Conservation (phyloP, 1,140 invertebrate species). For the Drosophila ficusphila region DNA sequence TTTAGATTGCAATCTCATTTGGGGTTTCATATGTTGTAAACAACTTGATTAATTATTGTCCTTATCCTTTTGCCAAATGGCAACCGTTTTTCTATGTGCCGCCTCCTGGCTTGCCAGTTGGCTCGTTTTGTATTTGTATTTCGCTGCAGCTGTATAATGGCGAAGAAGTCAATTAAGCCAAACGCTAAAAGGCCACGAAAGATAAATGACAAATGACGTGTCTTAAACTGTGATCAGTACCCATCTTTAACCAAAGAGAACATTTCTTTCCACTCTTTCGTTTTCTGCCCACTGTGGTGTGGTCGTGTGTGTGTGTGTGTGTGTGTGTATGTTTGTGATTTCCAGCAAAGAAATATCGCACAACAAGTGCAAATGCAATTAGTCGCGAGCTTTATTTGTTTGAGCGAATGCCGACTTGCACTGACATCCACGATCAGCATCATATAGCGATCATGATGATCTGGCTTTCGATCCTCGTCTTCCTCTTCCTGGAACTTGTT, state of each 20-base stretch:
- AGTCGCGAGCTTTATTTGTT: constrained; percentile 78
- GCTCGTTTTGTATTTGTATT: constrained; percentile 28
- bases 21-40: too few species aligned
- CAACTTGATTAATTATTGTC: too few species aligned
- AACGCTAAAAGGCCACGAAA: constrained; percentile 74
- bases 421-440: constrained; percentile 26
- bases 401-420: constrained; percentile 66
- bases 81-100: constrained; percentile 2
- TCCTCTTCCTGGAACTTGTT: constrained; percentile 64
- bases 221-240: constrained; percentile 57
- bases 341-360: constrained; percentile 80
- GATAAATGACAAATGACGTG: constrained; percentile 82
- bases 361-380: constrained; percentile 82
- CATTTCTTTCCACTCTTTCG: not conserved
- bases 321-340: constrained; percentile 62
- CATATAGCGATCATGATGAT: constrained; percentile 3
- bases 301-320: too few species aligned
- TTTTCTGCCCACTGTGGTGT: constrained; percentile 34
- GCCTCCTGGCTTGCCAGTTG: not conserved
- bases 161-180: constrained; percentile 77
- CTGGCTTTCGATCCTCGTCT: constrained; percentile 4
- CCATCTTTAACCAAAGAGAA: constrained; percentile 40
- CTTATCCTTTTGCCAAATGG: too few species aligned
- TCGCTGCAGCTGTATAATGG: constrained; percentile 25
- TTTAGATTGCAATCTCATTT: too few species aligned